Percentiles rank a stretch among this genome's conserved stretches.
phyloP scores from a whole-genome alignment of 2,888 invertebrate genomes.

The Oligia strigilis region DNA sequence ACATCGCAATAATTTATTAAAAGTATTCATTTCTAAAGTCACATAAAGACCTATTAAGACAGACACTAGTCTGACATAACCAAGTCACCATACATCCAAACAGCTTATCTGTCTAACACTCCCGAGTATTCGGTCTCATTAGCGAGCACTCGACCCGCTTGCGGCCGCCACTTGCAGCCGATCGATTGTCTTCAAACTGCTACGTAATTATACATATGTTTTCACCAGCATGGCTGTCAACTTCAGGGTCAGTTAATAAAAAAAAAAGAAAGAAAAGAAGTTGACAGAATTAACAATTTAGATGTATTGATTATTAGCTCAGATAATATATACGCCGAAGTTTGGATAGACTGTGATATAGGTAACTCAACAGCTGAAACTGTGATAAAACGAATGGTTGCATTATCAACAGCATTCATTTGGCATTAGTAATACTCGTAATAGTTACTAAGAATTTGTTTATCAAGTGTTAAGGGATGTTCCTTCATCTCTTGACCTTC shows the following conservation, averaged over 20 bases:
- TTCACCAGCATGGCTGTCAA: conserved; percentile 12
- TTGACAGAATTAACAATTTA: background rate
- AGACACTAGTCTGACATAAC: background rate
- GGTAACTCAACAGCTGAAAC: background rate
- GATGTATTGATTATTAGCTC: background rate
- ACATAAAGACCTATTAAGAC: conserved; percentile 2
- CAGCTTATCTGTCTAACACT: background rate
- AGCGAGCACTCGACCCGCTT: conserved; percentile 38
- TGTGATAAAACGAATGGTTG: background rate
- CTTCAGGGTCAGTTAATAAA: background rate
- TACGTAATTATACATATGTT: conserved; percentile 6
- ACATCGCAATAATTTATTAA: background rate
- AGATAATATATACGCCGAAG: background rate
- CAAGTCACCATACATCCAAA: background rate
- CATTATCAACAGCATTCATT: background rate
- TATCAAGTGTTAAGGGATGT: background rate
- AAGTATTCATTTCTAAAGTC: background rate
- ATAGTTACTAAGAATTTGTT: background rate
- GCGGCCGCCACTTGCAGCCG: conserved; percentile 36
- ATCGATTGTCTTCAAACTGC: conserved; percentile 49
- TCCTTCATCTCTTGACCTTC: background rate
- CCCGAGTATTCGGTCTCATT: conserved; percentile 31
- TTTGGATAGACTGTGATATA: background rate
- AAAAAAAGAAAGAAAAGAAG: no score
- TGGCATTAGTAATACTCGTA: background rate